These are phyloP conservation scores for Ornithoptera priamus DNA, from an alignment of 2,888 invertebrate species.

Conservation along the genomic window DNA sequence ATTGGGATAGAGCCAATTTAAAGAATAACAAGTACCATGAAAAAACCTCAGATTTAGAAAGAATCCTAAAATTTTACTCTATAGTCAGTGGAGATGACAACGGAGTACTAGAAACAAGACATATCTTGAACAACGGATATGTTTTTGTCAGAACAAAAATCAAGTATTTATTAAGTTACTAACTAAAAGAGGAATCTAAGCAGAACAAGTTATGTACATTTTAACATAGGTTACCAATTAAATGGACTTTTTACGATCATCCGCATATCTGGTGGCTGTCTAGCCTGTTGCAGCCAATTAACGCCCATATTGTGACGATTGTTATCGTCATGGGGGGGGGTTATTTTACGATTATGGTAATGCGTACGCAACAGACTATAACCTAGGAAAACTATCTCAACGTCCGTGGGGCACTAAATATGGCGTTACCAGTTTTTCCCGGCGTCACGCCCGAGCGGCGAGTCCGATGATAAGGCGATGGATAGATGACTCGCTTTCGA, in stretches of 20 bases:
- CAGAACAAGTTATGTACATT: slow-evolving; percentile 4
- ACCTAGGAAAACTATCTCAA: slow-evolving; percentile 29
- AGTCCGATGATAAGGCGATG: slow-evolving; percentile 23
- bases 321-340: slow-evolving; percentile 17
- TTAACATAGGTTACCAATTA: slow-evolving; percentile 23
- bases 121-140: no score
- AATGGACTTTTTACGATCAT: slow-evolving; percentile 23
- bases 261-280: slow-evolving; percentile 12
- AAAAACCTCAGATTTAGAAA: no score
- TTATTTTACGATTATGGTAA: slow-evolving; percentile 29
- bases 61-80: no score
- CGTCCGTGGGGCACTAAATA: slow-evolving; percentile 24
- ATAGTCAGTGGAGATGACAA: no score
- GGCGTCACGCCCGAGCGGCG: slow-evolving; percentile 15
- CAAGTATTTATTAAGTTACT: neutral
- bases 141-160: no score
- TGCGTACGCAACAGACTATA: slow-evolving; percentile 25
- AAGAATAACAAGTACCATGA: no score
- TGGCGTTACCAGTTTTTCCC: slow-evolving; percentile 29
- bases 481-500: slow-evolving; percentile 1
- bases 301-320: slow-evolving; percentile 18
- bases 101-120: no score
- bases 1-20: no score
- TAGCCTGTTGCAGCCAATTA: slow-evolving; percentile 11
- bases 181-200: slow-evolving; percentile 21